phyloP scores from a whole-genome alignment of 1,140 invertebrate species.

The Aphelinus certus region DNA sequence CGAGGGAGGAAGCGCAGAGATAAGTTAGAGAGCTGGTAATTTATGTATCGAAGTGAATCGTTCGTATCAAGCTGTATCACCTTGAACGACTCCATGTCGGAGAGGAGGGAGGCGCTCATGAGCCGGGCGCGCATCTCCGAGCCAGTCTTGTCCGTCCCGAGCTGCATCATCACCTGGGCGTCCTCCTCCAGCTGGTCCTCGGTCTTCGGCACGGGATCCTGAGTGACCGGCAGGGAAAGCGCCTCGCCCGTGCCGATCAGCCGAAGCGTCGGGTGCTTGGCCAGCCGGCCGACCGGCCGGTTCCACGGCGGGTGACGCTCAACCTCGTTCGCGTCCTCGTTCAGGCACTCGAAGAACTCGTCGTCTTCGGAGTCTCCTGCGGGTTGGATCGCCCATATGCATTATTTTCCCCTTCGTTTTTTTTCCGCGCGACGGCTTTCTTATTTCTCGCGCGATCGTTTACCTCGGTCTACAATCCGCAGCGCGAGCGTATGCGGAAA shows the following conservation, averaged over 20 bases:
- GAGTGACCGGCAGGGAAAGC: slow-evolving; percentile 89
- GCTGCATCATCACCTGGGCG: slow-evolving; percentile 85
- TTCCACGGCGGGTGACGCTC: slow-evolving; percentile 67
- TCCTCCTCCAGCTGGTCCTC: slow-evolving; percentile 97
- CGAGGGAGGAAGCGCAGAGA: too few relatives aligned
- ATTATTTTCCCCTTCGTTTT: too few relatives aligned
- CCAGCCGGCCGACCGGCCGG: slow-evolving; percentile 77
- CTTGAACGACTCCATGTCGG: slow-evolving; percentile 99
- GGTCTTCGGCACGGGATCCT: slow-evolving; percentile 95
- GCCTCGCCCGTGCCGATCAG: slow-evolving; percentile 76
- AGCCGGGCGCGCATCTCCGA: slow-evolving; percentile 87
- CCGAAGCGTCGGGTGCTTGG: slow-evolving; percentile 74
- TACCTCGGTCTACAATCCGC: too few relatives aligned
- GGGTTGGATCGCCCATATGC: neutral
- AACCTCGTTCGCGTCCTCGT: slow-evolving; percentile 67
- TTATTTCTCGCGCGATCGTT: too few relatives aligned
- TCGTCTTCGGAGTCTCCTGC: slow-evolving; percentile 68
- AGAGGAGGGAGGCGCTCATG: slow-evolving; percentile 94
- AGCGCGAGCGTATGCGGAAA: too few relatives aligned
- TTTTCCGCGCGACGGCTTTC: too few relatives aligned
- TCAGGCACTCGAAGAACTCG: slow-evolving; percentile 88
- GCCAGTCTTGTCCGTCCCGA: slow-evolving; percentile 85
- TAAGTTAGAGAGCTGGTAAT: too few relatives aligned
- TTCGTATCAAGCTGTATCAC: slow-evolving; percentile 52
- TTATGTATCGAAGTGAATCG: too few relatives aligned